These are phyloP conservation scores for Cryptophagus acutangulus DNA, from an alignment of 2,888 invertebrate species.

Conservation along the genomic window DNA sequence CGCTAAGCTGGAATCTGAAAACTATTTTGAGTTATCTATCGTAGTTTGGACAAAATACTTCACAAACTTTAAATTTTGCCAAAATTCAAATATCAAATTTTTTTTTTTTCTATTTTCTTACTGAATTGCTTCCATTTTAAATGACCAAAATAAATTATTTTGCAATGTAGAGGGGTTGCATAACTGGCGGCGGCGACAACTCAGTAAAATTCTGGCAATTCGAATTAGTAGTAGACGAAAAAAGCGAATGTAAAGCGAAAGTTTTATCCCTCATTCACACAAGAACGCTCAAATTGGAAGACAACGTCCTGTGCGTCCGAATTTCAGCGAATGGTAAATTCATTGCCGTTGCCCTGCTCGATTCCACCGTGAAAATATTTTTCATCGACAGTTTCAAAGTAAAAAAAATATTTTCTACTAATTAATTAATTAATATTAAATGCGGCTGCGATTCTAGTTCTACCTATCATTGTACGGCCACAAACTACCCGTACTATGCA, in stretches of 20 bases:
- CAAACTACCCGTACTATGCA: constrained; percentile 85
- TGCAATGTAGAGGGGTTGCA: constrained; percentile 63
- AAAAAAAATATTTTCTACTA: constrained; percentile 20
- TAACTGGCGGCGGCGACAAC: constrained; percentile 83
- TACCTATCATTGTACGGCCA: constrained; percentile 94
- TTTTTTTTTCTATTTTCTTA: background rate
- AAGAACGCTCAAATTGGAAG: constrained; percentile 80
- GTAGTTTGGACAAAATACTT: too few species aligned
- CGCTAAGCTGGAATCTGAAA: too few species aligned
- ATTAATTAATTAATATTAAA: constrained; percentile 4
- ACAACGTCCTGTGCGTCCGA: constrained; percentile 76
- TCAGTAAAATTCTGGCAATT: constrained; percentile 93
- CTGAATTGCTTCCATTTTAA: background rate
- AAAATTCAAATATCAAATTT: too few species aligned
- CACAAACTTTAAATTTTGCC: too few species aligned
- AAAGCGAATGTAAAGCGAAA: constrained; percentile 59
- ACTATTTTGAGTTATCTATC: too few species aligned
- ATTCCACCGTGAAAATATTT: constrained; percentile 93
- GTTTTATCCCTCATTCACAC: constrained; percentile 74
- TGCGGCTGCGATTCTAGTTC: constrained; percentile 56
- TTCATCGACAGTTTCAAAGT: constrained; percentile 93
- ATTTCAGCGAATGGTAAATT: constrained; percentile 82
- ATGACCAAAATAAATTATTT: background rate
- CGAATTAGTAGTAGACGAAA: constrained; percentile 69
- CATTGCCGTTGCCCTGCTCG: constrained; percentile 83